phyloP scores from a whole-genome alignment of 2,797 vertebrate genomes.

The Sebastes ruberrimus region DNA sequence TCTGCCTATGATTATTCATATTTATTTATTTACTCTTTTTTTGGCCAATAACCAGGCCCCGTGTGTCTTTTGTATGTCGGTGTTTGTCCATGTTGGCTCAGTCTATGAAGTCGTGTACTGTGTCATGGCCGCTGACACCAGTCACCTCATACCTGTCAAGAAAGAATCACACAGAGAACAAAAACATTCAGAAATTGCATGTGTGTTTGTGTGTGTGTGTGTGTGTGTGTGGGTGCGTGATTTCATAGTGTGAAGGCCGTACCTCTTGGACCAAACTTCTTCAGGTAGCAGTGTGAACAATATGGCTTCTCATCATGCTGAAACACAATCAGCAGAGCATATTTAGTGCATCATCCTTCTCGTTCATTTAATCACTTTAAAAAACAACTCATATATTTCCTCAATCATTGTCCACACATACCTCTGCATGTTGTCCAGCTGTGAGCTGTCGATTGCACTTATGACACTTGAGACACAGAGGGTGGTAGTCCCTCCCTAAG shows the following conservation, averaged over 20 bases:
- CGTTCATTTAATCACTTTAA: not conserved
- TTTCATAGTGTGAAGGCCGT: slow-evolving; percentile 11
- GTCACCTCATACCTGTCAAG: slow-evolving; percentile 70
- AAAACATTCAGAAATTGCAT: slow-evolving; percentile 1
- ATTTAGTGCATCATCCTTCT: not conserved
- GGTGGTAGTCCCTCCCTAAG: slow-evolving; percentile 86
- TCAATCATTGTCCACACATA: slow-evolving; percentile 39
- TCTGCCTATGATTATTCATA: not conserved
- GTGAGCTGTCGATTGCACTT: slow-evolving; percentile 85
- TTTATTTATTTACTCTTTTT: not conserved
- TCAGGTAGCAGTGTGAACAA: slow-evolving; percentile 85
- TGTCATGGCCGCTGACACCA: slow-evolving; percentile 8
- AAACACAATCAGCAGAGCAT: slow-evolving; percentile 54
- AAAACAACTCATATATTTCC: not conserved
- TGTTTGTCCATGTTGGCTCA: slow-evolving; percentile 10
- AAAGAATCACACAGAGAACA: slow-evolving; percentile 18
- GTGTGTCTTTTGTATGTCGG: not conserved
- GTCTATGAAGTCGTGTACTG: slow-evolving; percentile 12
- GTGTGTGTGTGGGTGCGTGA: not conserved
- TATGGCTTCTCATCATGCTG: slow-evolving; percentile 88
- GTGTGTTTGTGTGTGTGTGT: not conserved
- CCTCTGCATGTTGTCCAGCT: slow-evolving; percentile 85
- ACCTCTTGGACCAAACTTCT: slow-evolving; percentile 85
- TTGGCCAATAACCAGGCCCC: not conserved
- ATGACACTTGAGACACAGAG: slow-evolving; percentile 87